Percentiles rank a stretch among this genome's conserved stretches.
phyloP scores from a whole-genome alignment of 2,888 invertebrate species.

The Thecophora atra region DNA sequence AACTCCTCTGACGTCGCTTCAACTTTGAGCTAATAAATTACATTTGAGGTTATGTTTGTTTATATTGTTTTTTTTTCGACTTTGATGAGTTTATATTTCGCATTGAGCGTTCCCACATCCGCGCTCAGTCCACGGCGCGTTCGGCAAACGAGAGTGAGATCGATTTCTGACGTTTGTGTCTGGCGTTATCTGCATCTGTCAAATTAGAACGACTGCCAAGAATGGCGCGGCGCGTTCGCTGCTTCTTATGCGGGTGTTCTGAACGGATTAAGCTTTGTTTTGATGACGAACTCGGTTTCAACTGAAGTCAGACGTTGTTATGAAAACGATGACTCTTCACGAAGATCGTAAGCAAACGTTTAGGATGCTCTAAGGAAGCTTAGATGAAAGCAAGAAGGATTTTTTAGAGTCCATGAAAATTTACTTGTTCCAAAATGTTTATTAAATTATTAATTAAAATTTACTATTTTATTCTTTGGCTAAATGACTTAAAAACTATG shows the following conservation, averaged over 20 bases:
- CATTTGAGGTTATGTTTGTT: slow-evolving; percentile 39
- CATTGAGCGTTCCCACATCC: slow-evolving; percentile 15
- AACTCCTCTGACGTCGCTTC: slow-evolving; percentile 29
- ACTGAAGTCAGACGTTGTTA: too few species aligned
- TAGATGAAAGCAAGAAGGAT: too few species aligned
- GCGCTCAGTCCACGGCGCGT: neutral
- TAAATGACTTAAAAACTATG: too few species aligned
- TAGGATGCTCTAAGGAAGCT: too few species aligned
- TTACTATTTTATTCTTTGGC: too few species aligned
- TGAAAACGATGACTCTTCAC: too few species aligned
- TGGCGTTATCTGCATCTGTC: slow-evolving; percentile 57
- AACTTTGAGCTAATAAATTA: slow-evolving; percentile 40
- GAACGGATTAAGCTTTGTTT: neutral
- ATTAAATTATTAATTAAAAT: too few species aligned
- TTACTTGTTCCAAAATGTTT: too few species aligned
- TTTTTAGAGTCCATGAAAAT: too few species aligned
- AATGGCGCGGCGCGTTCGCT: neutral
- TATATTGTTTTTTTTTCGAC: slow-evolving; percentile 6
- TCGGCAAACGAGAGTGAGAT: slow-evolving; percentile 38
- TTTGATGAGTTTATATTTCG: slow-evolving; percentile 36
- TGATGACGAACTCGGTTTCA: too few species aligned
- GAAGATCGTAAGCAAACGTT: too few species aligned
- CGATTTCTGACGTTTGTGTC: slow-evolving; percentile 42
- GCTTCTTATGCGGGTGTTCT: slow-evolving; percentile 25
- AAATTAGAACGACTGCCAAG: slow-evolving; percentile 50